phyloP scores from a whole-genome alignment of 2,797 vertebrate species.

The Orestias chungarensis region DNA sequence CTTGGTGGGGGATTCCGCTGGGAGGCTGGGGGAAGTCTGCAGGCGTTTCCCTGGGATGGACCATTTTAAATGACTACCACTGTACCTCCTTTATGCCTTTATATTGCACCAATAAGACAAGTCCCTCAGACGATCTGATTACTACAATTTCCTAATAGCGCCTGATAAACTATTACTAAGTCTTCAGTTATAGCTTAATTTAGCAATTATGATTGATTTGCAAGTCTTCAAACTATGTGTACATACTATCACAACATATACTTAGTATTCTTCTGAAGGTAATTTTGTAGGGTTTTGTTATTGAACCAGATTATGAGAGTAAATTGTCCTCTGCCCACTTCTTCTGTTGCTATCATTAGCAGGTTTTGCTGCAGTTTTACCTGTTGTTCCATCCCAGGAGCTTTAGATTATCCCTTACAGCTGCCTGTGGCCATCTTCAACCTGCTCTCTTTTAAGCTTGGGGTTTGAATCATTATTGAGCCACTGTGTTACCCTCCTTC shows the following conservation, averaged over 20 bases:
- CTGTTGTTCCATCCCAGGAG: slow-evolving; percentile 29
- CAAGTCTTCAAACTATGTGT: background rate
- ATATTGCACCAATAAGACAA: background rate
- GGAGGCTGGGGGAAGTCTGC: no score
- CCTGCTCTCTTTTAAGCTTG: slow-evolving; percentile 39
- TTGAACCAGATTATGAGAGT: slow-evolving; percentile 30
- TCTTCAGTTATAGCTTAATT: background rate
- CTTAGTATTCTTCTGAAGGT: background rate
- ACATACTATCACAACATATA: background rate
- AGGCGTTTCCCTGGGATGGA: no score
- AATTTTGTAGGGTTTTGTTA: background rate
- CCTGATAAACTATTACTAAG: background rate
- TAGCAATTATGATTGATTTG: background rate
- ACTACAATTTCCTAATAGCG: background rate
- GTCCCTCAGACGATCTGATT: background rate
- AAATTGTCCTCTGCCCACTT: slow-evolving; percentile 15
- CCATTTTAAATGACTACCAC: no score
- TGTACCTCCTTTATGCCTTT: background rate
- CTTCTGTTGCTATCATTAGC: slow-evolving; percentile 36
- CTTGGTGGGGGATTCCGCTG: no score
- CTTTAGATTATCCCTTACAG: slow-evolving; percentile 42
- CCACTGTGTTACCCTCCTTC: slow-evolving; percentile 31
- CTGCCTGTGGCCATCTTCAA: slow-evolving; percentile 26
- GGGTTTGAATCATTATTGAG: slow-evolving; percentile 52
- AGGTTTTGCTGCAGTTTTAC: slow-evolving; percentile 25